These are phyloP conservation scores for Sycobia sp. DNA, from an alignment of 1,140 invertebrate genomes.

Conservation along the genomic window DNA sequence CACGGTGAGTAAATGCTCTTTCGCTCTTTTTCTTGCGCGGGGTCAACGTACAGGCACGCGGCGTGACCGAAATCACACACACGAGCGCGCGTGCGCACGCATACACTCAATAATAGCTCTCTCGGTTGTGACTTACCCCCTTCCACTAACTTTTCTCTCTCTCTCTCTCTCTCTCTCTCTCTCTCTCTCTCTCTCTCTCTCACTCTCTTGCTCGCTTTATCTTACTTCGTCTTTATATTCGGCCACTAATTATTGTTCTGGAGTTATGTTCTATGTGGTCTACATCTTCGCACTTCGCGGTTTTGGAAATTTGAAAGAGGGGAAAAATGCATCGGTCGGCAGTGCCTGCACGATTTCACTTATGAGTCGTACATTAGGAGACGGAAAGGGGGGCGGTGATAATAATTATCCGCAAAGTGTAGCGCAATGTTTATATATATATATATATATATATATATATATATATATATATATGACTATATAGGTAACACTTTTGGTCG, in stretches of 20 bases:
- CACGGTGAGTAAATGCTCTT: conserved; percentile 47
- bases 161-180: conserved; percentile 23
- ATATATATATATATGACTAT: too few species aligned
- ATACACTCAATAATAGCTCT: too few species aligned
- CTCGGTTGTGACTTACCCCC: conserved; percentile 52
- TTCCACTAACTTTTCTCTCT: background rate
- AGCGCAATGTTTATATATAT: too few species aligned
- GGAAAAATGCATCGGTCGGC: too few species aligned
- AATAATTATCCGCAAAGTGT: too few species aligned
- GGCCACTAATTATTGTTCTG: conserved; percentile 45
- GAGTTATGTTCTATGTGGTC: too few species aligned
- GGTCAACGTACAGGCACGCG: conserved; percentile 60
- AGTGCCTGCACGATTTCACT: too few species aligned
- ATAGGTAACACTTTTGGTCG: too few species aligned
- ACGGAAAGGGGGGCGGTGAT: too few species aligned
- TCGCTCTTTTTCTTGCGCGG: conserved; percentile 44
- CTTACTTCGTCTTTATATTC: conserved; percentile 43
- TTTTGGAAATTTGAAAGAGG: conserved; percentile 10
- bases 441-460: too few species aligned
- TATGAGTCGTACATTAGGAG: too few species aligned
- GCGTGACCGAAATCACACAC: conserved; percentile 61
- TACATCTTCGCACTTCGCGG: conserved; percentile 11
- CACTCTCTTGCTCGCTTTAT: background rate
- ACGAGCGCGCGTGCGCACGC: too few species aligned
- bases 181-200: conserved; percentile 16